Conservation (phyloP, 1,140 invertebrate species). For the Prorops nasuta region DNA sequence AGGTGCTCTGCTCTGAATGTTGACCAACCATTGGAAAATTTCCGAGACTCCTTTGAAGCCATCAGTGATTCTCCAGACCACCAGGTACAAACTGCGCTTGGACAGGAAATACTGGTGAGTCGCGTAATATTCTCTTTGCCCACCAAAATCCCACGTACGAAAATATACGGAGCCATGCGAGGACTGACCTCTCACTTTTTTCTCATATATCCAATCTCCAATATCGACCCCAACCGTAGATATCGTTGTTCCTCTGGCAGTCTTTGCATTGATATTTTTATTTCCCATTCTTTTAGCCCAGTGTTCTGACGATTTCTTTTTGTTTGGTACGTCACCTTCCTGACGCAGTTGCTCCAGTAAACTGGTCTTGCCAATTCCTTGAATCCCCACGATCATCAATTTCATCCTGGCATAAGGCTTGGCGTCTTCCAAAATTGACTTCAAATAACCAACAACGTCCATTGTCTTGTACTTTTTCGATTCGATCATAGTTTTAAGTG, state of each 20-base stretch:
- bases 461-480: constrained; percentile 93
- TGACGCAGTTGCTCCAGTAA: constrained; percentile 84
- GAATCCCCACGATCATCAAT: constrained; percentile 94
- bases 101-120: constrained; percentile 99
- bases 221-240: constrained; percentile 98
- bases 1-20: constrained; percentile 90
- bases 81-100: constrained; percentile 91
- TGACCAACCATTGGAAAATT: constrained; percentile 92
- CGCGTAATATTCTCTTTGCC: constrained; percentile 94
- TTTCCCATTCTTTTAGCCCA: constrained; percentile 95
- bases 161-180: constrained; percentile 90
- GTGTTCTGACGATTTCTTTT: constrained; percentile 78
- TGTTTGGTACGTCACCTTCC: constrained; percentile 75
- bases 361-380: constrained; percentile 81
- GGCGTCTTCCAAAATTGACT: constrained; percentile 86
- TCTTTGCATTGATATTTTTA: constrained; percentile 75
- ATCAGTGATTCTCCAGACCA: constrained; percentile 93
- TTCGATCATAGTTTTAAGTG: constrained; percentile 87
- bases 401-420: constrained; percentile 95
- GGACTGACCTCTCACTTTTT: constrained; percentile 68
- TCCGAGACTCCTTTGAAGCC: constrained; percentile 87
- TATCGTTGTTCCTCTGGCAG: constrained; percentile 75
- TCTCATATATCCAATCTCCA: constrained; percentile 91
- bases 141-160: constrained; percentile 99
- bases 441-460: constrained; percentile 94